phyloP scores from a whole-genome alignment of 2,797 vertebrate genomes.

The Gallirallus australis region DNA sequence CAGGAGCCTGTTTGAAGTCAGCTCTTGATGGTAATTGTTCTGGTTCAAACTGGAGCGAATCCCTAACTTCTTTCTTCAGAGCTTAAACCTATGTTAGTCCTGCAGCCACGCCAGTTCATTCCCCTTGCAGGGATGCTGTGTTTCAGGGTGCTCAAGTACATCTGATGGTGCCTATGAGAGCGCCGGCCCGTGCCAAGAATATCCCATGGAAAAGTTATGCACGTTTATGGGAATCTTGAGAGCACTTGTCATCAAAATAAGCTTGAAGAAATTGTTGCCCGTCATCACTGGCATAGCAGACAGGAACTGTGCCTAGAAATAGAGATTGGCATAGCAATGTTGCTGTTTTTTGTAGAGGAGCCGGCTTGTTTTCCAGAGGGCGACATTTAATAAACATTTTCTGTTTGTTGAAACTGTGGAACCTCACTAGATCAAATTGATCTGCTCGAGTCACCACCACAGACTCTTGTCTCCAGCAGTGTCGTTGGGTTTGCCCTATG shows the following conservation, averaged over 20 bases:
- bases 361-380: background rate
- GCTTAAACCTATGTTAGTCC: background rate
- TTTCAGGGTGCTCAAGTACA: background rate
- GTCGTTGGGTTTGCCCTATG: background rate
- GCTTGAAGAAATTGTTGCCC: background rate
- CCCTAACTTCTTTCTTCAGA: background rate
- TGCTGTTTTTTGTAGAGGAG: background rate
- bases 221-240: background rate
- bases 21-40: background rate
- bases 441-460: rapidly evolving
- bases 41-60: background rate
- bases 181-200: background rate
- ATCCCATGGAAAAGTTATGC: background rate
- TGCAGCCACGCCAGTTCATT: rapidly evolving
- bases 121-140: background rate
- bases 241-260: background rate
- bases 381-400: background rate
- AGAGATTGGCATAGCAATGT: constrained; percentile 28
- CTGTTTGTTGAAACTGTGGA: background rate
- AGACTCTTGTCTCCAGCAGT: background rate
- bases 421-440: background rate
- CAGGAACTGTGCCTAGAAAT: constrained; percentile 23
- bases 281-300: background rate
- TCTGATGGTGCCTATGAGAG: background rate
- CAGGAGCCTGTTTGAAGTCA: background rate